Evolutionary conservation across 2,113 vertebrate species (phyloP), one percentile per base, ranked within the genome.

Genomic region (Coptodon bakossiorum): DNA sequence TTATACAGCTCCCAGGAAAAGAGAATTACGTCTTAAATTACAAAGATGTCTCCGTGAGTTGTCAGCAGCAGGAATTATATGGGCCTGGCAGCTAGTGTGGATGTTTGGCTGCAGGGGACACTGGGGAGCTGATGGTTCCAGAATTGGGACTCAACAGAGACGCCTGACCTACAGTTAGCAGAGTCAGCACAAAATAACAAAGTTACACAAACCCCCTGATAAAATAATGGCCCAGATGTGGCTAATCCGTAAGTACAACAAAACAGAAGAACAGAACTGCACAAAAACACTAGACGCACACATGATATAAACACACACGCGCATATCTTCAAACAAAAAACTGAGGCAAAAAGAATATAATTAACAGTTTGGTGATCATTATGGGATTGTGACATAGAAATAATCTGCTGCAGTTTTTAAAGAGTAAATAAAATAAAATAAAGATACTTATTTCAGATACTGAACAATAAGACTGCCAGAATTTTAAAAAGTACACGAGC

Each of bases 11-110:
- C 95, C 92, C 66, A 95, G 96, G 95, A 95, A 95, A 93, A 94
- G 91, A 90, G 91, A 96, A 96, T 96, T 95, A 96, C 89, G 80
- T 90, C 90, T 90, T 97, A 96, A 96, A 97, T 96, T 96, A 96
- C 94, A 89, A 90, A 92, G 93, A 96, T 91, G 95, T 91, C 94
- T 95, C 89, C 71, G 90, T 36, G 87, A 91, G 93, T 89, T 92
- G 95, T 95, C 95, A 92, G 94, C 80, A 24, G 86, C 56, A n/a
- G 89, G 89, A 95, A 92, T 93, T 95, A 95, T 90, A 71, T 29
- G 36, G 84, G 85, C 82, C 88, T 27, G 68, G 88, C 24, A 90
- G 93, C 85, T 43, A 59, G 83, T 54, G 88, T 85, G 90, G 86
- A 90, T 93, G 90, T 88, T 83, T 89, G 86, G 92, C 90, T 88